Base-by-base conservation (phyloP, 2,888 invertebrate genomes). In the Ecdyonurus torrentis region DNA sequence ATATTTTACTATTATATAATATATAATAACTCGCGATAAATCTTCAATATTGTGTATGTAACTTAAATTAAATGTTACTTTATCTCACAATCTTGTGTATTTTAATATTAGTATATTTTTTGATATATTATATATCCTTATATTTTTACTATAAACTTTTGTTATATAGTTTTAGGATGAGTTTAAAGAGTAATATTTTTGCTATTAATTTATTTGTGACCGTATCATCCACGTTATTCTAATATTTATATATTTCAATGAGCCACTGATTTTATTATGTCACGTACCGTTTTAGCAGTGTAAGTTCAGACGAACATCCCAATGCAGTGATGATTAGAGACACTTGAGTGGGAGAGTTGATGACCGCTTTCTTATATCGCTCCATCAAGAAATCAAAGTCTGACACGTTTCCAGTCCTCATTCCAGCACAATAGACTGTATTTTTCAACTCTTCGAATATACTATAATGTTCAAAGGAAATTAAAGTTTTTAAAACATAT, bases 331-430 rank as follows among this genome's bases (percentile, higher is more conserved):
- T 76, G 70, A 87, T 80, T 15, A 79, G 78, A 1, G 76, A 76
- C 59, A 83, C 79, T 67, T 86, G 81, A 1, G 79, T 75, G 1
- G 85, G 83, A 59, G 83, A 81, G 37, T 37, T 37, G 18, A 80
- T 79, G 1, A 83, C 75, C 61, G 77, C 77, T n/a, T n/a, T n/a
- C 50, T 74, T 69, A 74, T 84, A 88, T 67, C 81, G 75, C 2
- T 78, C 69, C 81, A 84, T 86, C 52, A 87, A 75, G 72, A 85
- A 85, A 37, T 86, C 78, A 83, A 88, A 91, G 70, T 88, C 88
- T 0, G 75, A 75, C 23, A 79, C 74, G 0, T 81, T 81, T 55
- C 89, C 89, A 64, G 81, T 73, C 63, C 78, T 79, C 0, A 90
- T 71, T 22, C 82, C 86, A 3, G 76, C 74, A 70, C 86, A 86